phyloP scores from a whole-genome alignment of 2,888 invertebrate genomes.

The Thelaira solivaga region DNA sequence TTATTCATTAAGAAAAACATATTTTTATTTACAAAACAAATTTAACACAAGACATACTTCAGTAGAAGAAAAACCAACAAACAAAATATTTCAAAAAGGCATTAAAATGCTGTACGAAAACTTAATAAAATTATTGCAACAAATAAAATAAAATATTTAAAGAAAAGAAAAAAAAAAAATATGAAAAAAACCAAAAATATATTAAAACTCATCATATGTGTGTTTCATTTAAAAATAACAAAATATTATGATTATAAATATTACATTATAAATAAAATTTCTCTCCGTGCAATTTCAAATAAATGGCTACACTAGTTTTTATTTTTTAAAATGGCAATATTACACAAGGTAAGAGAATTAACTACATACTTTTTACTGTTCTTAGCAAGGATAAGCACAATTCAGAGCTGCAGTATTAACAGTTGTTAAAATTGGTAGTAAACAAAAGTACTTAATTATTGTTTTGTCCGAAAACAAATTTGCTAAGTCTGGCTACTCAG shows the following conservation, averaged over 20 bases:
- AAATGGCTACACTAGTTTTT: slow-evolving; percentile 41
- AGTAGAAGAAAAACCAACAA: neutral
- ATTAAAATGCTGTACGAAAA: slow-evolving; percentile 42
- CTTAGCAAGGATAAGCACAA: neutral
- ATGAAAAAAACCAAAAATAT: slow-evolving; percentile 45
- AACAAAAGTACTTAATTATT: too few species aligned
- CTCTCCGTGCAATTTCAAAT: slow-evolving; percentile 61
- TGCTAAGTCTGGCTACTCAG: too few species aligned
- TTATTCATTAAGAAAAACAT: neutral
- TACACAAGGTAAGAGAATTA: slow-evolving; percentile 21
- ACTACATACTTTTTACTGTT: rapidly evolving
- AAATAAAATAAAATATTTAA: slow-evolving; percentile 41
- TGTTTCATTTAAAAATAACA: slow-evolving; percentile 50
- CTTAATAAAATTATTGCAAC: slow-evolving; percentile 38
- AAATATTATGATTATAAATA: slow-evolving; percentile 48
- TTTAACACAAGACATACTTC: too few species aligned
- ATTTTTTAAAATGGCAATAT: neutral
- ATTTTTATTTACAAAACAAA: slow-evolving; percentile 13
- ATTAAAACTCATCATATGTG: slow-evolving; percentile 57
- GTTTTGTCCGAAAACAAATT: too few species aligned
- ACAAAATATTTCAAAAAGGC: slow-evolving; percentile 20
- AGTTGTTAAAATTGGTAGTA: slow-evolving; percentile 7
- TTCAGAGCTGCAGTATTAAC: neutral
- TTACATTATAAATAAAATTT: slow-evolving; percentile 56
- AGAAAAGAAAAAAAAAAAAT: slow-evolving; percentile 18